Base-by-base conservation (phyloP, 1,140 invertebrate genomes). In the Ceratoteleas bidentatus region DNA sequence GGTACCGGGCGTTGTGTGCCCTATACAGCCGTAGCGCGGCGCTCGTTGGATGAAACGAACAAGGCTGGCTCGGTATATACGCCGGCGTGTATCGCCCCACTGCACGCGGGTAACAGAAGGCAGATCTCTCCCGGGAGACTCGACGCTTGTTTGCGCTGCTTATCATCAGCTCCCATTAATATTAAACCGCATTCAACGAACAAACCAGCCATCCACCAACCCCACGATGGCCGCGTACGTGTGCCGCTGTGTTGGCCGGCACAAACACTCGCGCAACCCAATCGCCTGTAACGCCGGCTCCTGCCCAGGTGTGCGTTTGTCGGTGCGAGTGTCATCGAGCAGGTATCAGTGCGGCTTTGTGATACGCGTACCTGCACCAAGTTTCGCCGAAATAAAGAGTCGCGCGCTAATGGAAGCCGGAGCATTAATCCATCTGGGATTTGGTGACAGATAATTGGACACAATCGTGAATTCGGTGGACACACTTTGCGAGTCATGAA, bases 141-240 rank as follows among this genome's bases (percentile, higher is more conserved):
- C 87, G 88, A 90, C 89, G 90, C 90, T 91, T 91, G 90, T 91
- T 91, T 91, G 90, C 90, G 87, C 89, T 91, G 90, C 90, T 91
- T 91, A 91, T 91, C 90, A 91, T 91, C 90, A 90, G 88, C 88
- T 90, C 88, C 89, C 90, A 91, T 91, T 91, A 91, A 91, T 91
- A 91, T 91, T 91, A 91, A 91, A 91, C 90, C 90, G 89, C 90
- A 91, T 91, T 91, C 90, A 91, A 87, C 89, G 90, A 88, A 88
- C 87, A 87, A 87, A 89, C 88, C 88, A 85, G 65, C 85, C 85
- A 84, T 80, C 81, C 84, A 72, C 72, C 85, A 74, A 83, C 85
- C 86, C 87, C 87, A 83, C 84, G 78, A 57, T 85, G 79, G 64
- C 64, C 62, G 74, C 69, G 72, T 87, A 86, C 84, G 78, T 87